Base-by-base conservation (phyloP, 2,888 invertebrate species). In the Alcis repandata region DNA sequence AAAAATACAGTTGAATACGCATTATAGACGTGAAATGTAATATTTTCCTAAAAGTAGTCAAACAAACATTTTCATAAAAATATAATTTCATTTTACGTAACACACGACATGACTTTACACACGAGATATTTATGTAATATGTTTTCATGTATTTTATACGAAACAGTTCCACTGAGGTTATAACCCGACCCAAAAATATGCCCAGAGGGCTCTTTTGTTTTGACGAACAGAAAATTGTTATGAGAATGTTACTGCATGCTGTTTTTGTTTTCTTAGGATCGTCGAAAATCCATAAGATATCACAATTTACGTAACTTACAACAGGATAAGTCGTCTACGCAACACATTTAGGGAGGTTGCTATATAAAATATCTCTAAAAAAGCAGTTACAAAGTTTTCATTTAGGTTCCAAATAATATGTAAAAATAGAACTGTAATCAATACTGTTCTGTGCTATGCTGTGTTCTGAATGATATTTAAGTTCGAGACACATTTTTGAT, bases 191-290 rank as follows among this genome's bases (percentile, higher is more conserved):
- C 53, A 40, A 40, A n/a, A 40, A 22, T 41, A 53, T 53, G 40
- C 40, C 40, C 40, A 40, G 13, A 41, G 53, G 40, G 53, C 38
- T 53, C 38, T 43, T 43, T 54, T 54, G 54, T 54, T 54, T 54
- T 54, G 54, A 43, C 41, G 54, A 43, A 54, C 43, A 54, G 43
- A 54, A 54, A 54, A 54, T 32, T 54, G 41, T 54, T 54, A 43
- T 40, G 43, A 43, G 32, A 43, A 54, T 43, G 41, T 53, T 22
- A 53, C 53, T 38, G 53, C 40, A 53, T 36, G 27, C 19, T 41
- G 33, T 32, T 54, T 54, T 32, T 54, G 54, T 54, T 54, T 43
- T 54, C 43, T 43, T 54, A 43, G 54, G 54, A 54, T 32, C 32
- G 13, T 32, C n/a, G 4, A 40, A 22, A 27, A 27, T 40, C 27